Conservation (phyloP, 2,113 vertebrate genomes). For the Cettia cetti region DNA sequence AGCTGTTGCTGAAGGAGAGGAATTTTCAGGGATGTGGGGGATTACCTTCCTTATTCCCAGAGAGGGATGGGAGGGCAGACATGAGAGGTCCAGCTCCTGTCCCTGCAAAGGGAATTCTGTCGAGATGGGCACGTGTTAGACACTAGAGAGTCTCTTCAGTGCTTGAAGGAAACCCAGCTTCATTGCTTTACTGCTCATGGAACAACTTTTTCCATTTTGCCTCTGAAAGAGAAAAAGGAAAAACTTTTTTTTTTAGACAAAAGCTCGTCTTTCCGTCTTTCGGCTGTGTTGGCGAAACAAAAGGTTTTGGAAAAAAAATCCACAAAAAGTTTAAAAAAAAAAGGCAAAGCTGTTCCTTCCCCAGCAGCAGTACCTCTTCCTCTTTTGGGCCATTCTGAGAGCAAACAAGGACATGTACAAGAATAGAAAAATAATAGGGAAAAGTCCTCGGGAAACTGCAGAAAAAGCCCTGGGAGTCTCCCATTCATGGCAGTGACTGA, state of each 20-base stretch:
- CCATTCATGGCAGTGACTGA: rapidly evolving
- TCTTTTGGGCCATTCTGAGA: background rate
- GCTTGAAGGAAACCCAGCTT: background rate
- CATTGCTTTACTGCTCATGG: background rate
- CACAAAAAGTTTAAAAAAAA: background rate
- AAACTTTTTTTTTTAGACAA: background rate
- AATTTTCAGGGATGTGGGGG: background rate
- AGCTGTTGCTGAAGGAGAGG: background rate
- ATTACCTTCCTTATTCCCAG: rapidly evolving
- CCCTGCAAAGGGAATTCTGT: rapidly evolving
- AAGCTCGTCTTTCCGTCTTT: background rate
- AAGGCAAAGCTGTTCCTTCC: background rate
- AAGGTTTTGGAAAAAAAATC: background rate
- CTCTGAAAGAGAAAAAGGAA: background rate
- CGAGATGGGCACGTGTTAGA: rapidly evolving
- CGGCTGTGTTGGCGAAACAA: background rate
- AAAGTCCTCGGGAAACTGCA: background rate
- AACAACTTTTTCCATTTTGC: background rate
- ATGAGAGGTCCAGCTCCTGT: background rate
- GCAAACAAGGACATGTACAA: background rate
- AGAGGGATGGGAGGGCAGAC: background rate
- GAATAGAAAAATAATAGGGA: constrained; percentile 9
- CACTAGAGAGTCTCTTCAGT: background rate
- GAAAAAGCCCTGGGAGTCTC: background rate
- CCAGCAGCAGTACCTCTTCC: background rate